These are phyloP conservation scores for Bergia puertoricense DNA, from an alignment of 92 coral and sea anemone genomes.

Conservation along the genomic window DNA sequence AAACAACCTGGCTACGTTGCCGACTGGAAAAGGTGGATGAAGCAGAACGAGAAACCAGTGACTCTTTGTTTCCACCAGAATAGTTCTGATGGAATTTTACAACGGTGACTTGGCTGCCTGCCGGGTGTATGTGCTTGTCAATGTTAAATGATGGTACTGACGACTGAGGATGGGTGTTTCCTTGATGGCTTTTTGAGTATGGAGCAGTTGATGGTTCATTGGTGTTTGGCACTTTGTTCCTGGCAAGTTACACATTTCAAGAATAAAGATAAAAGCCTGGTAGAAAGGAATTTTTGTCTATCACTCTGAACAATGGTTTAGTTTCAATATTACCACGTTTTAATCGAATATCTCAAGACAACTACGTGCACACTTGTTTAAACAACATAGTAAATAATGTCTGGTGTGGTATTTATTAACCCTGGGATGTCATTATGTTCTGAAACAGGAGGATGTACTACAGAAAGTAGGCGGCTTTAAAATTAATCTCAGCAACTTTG, in stretches of 20 bases:
- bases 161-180: background rate
- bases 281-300: no score
- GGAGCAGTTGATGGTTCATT: background rate
- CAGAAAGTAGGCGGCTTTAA: no score
- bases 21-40: conserved; percentile 36
- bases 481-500: no score
- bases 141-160: background rate
- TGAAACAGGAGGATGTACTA: no score
- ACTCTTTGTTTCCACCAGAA: conserved; percentile 6
- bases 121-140: background rate
- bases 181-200: background rate
- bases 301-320: no score
- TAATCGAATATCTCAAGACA: background rate
- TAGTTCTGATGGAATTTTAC: conserved; percentile 32
- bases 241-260: background rate
- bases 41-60: conserved; percentile 4
- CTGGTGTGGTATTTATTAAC: background rate
- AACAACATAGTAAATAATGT: background rate
- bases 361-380: no score
- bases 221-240: background rate
- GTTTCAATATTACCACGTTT: no score
- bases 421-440: no score
- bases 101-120: conserved; percentile 20
- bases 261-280: no score
- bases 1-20: conserved; percentile 23